Evolutionary conservation across 2,888 invertebrate genomes (phyloP).

Genomic region (Lepidocyrtinus sp.): DNA sequence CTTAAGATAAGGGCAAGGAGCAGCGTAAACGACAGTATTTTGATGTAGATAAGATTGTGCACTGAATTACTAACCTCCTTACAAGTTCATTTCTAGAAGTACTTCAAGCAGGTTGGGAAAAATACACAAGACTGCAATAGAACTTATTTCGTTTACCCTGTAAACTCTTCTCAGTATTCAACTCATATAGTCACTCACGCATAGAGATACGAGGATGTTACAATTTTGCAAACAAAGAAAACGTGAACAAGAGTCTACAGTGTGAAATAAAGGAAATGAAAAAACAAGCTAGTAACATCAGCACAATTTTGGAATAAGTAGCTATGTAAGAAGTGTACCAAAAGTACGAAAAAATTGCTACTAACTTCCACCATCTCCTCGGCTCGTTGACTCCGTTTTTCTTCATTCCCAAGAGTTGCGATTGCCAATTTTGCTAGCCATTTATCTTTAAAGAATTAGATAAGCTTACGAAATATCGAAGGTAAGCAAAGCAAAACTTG

Average conservation of each 20-base stretch:
- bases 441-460: constrained; percentile 56
- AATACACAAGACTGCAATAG: constrained; percentile 4
- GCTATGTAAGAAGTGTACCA: neutral
- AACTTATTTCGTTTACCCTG: neutral
- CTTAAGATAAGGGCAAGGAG: too few relatives aligned
- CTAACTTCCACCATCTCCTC: constrained; percentile 30
- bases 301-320: neutral
- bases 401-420: constrained; percentile 42
- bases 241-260: neutral
- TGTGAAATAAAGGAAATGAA: neutral
- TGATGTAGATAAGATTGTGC: constrained; percentile 52
- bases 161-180: neutral
- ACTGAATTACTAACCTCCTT: constrained; percentile 38
- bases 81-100: constrained; percentile 37
- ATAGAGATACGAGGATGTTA: neutral
- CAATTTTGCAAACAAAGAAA: neutral
- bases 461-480: constrained; percentile 1
- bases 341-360: neutral
- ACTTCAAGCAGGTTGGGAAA: neutral
- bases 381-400: constrained; percentile 50
- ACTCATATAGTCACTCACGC: neutral
- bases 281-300: neutral
- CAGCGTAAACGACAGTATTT: too few relatives aligned
- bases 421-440: constrained; percentile 56
- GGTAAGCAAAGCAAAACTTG: constrained; percentile 8